A percentile compares a stretch with the other conserved stretches of the same genome.
Conservation (phyloP, 2,888 invertebrate genomes). For the Lomographa bimaculata region DNA sequence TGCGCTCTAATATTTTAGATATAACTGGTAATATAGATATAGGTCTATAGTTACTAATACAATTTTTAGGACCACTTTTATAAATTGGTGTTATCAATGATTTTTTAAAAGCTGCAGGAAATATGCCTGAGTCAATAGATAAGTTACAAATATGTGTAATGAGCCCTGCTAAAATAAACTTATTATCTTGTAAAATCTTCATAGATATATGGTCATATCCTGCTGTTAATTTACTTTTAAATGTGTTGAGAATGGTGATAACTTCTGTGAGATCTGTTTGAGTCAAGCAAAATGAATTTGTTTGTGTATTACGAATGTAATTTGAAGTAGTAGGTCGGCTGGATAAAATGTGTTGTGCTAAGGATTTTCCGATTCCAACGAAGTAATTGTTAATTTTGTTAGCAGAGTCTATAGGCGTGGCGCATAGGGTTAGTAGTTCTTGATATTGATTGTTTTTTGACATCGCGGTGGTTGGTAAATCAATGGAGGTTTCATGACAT, state of each 20-base stretch:
- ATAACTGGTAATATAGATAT: not conserved
- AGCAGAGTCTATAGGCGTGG: not conserved
- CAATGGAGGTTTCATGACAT: no score
- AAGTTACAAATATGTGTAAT: not conserved
- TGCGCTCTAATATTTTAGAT: conserved; percentile 8
- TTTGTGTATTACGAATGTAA: not conserved
- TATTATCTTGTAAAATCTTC: not conserved
- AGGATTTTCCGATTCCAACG: not conserved
- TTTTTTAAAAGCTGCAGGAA: conserved; percentile 1
- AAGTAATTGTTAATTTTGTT: conserved; percentile 2
- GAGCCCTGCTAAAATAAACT: not conserved
- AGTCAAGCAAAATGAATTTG: not conserved
- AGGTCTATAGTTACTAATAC: not conserved
- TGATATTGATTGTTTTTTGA: not conserved
- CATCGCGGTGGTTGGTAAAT: no score
- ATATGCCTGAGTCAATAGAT: not conserved
- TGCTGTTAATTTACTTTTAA: conserved; percentile 2
- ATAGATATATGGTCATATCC: conserved; percentile 12
- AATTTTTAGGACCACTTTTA: not conserved
- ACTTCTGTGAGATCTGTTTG: conserved; percentile 6
- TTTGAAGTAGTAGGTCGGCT: not conserved
- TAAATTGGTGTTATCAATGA: not conserved
- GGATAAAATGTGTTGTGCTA: not conserved
- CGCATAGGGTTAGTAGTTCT: not conserved
- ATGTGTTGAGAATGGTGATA: not conserved